A percentile compares a stretch with the other conserved stretches of the same genome.
Evolutionary conservation across 2,888 invertebrate species (phyloP).

Genomic region (Mythimna loreyi): DNA sequence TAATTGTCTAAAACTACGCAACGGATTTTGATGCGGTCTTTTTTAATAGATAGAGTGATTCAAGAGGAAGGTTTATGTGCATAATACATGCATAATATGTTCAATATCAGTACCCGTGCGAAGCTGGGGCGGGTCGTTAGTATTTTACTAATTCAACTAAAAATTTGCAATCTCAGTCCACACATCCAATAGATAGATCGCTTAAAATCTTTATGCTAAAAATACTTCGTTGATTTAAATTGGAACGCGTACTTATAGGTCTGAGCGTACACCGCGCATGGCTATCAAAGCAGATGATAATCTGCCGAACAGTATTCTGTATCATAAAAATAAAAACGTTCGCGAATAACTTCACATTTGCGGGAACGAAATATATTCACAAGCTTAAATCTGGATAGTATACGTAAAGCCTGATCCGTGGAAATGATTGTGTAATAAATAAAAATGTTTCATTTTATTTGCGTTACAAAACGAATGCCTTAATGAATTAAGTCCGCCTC

Average conservation of each 20-base stretch:
- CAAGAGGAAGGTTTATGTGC: too few relatives aligned
- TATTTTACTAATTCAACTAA: not conserved
- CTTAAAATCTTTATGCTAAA: conserved; percentile 22
- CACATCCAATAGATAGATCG: too few relatives aligned
- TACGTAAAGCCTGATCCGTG: conserved; percentile 1
- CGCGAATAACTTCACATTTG: conserved; percentile 27
- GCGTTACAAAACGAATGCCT: not conserved
- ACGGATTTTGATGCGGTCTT: too few relatives aligned
- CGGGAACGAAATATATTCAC: conserved; percentile 31
- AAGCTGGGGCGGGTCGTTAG: too few relatives aligned
- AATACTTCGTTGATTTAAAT: conserved; percentile 21
- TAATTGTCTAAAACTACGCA: too few relatives aligned
- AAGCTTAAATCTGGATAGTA: conserved; percentile 19
- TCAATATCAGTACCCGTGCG: too few relatives aligned
- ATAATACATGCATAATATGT: too few relatives aligned
- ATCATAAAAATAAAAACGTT: conserved; percentile 45
- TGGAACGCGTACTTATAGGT: conserved; percentile 33
- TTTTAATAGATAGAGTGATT: too few relatives aligned
- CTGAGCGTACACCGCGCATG: conserved; percentile 21
- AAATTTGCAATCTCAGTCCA: too few relatives aligned
- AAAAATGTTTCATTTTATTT: conserved; percentile 3
- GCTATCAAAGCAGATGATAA: conserved; percentile 42
- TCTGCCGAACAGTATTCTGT: conserved; percentile 31
- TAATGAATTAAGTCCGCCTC: too few relatives aligned
- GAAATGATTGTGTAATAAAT: not conserved